Evolutionary conservation across 2,113 vertebrate genomes (phyloP), one percentile per base, ranked within the genome.

Genomic region (Entomyzon cyanotis): DNA sequence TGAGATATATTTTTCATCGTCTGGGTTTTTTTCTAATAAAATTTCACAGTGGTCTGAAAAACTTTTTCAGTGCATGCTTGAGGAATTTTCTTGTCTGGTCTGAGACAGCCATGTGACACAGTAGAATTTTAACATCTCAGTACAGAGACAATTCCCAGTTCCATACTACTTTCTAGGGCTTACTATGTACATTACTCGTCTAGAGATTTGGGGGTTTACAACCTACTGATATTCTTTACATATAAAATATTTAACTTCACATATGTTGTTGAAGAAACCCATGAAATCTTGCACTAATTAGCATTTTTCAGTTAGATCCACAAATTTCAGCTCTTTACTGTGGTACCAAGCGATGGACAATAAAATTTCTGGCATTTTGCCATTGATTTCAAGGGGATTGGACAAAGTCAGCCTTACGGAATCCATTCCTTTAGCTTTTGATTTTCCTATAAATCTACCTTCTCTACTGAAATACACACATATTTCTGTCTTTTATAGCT

Each of bases 21-120:
- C 44, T 85, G 25, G 50, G 2, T 1, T 28, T 41, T 50, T 62
- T 80, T 69, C 85, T 93, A 88, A 92, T 87, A 94, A 95, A 94
- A 95, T 94, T 96, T 97, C 94, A 96, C 94, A 53, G 90, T 65
- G 42, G 41, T 82, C 60, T 90, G 90, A 90, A 92, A 94, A 81
- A 46, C 41, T 5, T 39, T 89, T 89, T 67, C 93, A 47, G 50
- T 67, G 33, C 27, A 8, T 60, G 49, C 75, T 88, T 92, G 94
- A 97, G 97, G 97, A 98, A 98, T 98, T 97, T 96, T 60, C 56
- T 78, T 77, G 85, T 75, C 75, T 87, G 77, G 77, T 90, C 89
- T 89, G 46, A 68, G 44, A 89, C 39, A 9, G 8, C 47, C 63
- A 53, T 49, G 87, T 86, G 81, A 87, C 41, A 7, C 7, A 28